phyloP scores from a whole-genome alignment of 2,797 vertebrate species.

The Danio aesculapii region DNA sequence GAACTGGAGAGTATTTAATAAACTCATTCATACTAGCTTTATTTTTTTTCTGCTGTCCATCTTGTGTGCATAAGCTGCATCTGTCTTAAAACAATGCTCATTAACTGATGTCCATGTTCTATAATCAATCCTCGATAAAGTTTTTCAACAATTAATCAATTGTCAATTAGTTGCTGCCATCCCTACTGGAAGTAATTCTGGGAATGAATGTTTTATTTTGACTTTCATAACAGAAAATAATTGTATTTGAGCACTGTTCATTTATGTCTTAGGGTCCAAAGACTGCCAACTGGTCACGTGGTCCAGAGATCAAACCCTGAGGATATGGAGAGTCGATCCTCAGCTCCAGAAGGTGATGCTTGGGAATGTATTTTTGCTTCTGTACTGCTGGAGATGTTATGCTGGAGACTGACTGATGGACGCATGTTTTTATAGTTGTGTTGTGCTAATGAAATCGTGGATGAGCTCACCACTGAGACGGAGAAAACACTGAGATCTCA shows the following conservation, averaged over 20 bases:
- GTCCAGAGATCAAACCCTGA: constrained; percentile 96
- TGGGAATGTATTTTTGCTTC: background rate
- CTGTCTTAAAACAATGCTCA: too few species aligned
- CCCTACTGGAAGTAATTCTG: background rate
- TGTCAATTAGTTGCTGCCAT: too few species aligned
- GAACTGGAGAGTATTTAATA: too few species aligned
- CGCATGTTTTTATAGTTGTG: constrained; percentile 79
- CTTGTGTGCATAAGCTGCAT: too few species aligned
- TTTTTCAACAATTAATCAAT: too few species aligned
- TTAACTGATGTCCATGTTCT: too few species aligned
- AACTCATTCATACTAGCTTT: too few species aligned
- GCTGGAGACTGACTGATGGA: constrained; percentile 5
- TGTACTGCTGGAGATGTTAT: background rate
- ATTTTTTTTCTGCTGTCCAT: too few species aligned
- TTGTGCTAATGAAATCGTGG: constrained; percentile 87
- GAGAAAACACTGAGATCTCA: constrained; percentile 86
- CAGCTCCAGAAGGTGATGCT: constrained; percentile 91
- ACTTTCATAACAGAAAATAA: background rate
- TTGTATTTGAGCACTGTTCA: background rate
- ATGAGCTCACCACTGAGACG: constrained; percentile 87
- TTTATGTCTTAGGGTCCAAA: constrained; percentile 83
- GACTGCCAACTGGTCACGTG: constrained; percentile 95
- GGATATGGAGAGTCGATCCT: constrained; percentile 97
- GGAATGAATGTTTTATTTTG: background rate
- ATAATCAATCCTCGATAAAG: too few species aligned